Percentiles rank a stretch among this genome's conserved stretches.
Evolutionary conservation across 2,888 invertebrate genomes (phyloP).

Genomic region (Heliconius aoede): DNA sequence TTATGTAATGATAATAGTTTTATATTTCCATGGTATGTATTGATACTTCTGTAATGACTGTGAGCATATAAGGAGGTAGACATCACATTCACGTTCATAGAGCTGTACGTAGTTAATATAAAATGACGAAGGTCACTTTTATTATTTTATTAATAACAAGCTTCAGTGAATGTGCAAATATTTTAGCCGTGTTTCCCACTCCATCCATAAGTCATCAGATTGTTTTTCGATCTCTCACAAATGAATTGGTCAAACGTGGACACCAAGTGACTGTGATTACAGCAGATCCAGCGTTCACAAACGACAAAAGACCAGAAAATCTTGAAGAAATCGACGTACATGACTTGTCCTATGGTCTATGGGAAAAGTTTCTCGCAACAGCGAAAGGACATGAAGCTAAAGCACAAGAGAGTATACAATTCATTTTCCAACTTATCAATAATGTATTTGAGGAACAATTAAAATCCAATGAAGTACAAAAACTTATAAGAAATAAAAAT

Average conservation of each 20-base stretch:
- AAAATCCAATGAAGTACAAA: slow-evolving; percentile 43
- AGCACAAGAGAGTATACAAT: slow-evolving; percentile 12
- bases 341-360: slow-evolving; percentile 56
- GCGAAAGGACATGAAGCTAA: slow-evolving; percentile 23
- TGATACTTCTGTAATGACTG: slow-evolving; percentile 1
- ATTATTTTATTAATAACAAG: not conserved
- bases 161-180: slow-evolving; percentile 51
- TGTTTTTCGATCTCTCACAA: slow-evolving; percentile 57
- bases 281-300: slow-evolving; percentile 57
- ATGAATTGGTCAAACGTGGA: slow-evolving; percentile 62
- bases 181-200: slow-evolving; percentile 59
- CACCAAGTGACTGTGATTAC: slow-evolving; percentile 67
- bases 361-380: slow-evolving; percentile 39
- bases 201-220: slow-evolving; percentile 64
- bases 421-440: slow-evolving; percentile 1
- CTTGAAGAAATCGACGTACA: slow-evolving; percentile 62
- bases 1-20: slow-evolving; percentile 1
- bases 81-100: not conserved
- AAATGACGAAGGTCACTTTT: not conserved
- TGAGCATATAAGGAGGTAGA: not conserved
- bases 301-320: slow-evolving; percentile 58
- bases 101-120: not conserved
- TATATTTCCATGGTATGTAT: not conserved
- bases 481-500: slow-evolving; percentile 45
- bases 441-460: slow-evolving; percentile 43